phyloP scores from a whole-genome alignment of 2,113 vertebrate genomes.

The Struthio camelus region DNA sequence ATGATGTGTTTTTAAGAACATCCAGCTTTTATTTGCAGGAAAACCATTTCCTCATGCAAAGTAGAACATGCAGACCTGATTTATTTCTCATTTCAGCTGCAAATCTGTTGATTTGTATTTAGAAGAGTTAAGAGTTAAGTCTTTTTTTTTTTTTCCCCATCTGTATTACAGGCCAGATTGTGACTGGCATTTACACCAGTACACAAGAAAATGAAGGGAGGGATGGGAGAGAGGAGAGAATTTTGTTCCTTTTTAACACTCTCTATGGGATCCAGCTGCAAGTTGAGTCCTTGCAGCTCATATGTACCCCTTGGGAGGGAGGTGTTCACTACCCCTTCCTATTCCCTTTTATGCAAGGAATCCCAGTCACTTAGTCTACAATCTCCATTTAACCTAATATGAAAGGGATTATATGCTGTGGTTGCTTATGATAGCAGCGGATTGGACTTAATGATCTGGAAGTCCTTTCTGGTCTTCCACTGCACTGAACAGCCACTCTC shows the following conservation, averaged over 20 bases:
- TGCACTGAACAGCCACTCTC: not conserved
- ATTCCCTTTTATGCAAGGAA: not conserved
- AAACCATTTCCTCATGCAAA: conserved; percentile 1
- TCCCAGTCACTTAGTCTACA: not conserved
- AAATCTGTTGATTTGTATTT: conserved; percentile 8
- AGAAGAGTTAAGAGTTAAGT: not conserved
- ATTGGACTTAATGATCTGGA: not conserved
- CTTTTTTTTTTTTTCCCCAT: not conserved
- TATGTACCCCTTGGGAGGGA: not conserved
- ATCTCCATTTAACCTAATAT: not conserved
- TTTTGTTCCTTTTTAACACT: not conserved
- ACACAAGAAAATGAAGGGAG: not conserved
- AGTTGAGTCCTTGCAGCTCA: not conserved
- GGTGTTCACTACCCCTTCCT: not conserved
- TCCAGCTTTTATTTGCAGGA: conserved; percentile 2
- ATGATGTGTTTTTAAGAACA: conserved; percentile 35
- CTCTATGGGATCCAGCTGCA: not conserved
- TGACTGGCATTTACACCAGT: not conserved
- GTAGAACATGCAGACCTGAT: not conserved
- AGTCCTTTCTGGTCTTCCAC: not conserved
- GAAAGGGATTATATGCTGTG: not conserved
- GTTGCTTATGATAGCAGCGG: not conserved
- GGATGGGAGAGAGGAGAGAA: not conserved
- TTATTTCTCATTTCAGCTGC: conserved; percentile 16
- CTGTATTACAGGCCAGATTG: not conserved